Evolutionary conservation across 2,888 invertebrate genomes (phyloP), one percentile per base, ranked within the genome.

Genomic region (Toxonevra muliebris): DNA sequence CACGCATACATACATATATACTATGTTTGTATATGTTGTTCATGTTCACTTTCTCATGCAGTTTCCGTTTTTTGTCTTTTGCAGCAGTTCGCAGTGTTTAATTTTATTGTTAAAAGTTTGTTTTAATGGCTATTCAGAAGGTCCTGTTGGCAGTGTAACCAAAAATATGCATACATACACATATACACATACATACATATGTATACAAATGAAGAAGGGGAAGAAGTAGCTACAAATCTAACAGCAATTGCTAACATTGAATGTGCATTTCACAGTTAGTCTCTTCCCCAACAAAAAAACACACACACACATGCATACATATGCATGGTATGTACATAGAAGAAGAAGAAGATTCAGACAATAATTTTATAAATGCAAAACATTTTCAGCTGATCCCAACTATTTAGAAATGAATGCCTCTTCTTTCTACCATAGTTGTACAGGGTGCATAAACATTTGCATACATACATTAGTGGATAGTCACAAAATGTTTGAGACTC

Each of bases 41-140:
- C 15, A 50, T 60, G 52, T 64, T 53, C 45, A n/a, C 59, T 58
- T 65, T 17, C 61, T 50, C 41, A 43, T 69, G 54, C 60, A 60
- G 57, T 58, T 61, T 64, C 50, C 59, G 20, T 64, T 54, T n/a
- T 68, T 43, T 57, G 48, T 61, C 48, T 61, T 61, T 42, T 66
- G 55, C 69, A 48, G 60, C 52, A 30, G 41, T 50, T 66, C 53
- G 70, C 68, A 68, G 68, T 62, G 62, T 50, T 65, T 61, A 71
- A 69, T 69, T 71, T 71, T 71, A 69, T 69, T 65, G 64, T 66
- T 65, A 61, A 58, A 65, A 65, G 48, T 65, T 58, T 65, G n/a
- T 58, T 30, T 30, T 48, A 50, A 63, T 63, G 55, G 55, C 54
- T 45, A n/a, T 30, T 54, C 30, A 2, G 7, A 30, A 7, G 2